Evolutionary conservation across 1,140 invertebrate species (phyloP).

Genomic region (Panulirus ornatus): DNA sequence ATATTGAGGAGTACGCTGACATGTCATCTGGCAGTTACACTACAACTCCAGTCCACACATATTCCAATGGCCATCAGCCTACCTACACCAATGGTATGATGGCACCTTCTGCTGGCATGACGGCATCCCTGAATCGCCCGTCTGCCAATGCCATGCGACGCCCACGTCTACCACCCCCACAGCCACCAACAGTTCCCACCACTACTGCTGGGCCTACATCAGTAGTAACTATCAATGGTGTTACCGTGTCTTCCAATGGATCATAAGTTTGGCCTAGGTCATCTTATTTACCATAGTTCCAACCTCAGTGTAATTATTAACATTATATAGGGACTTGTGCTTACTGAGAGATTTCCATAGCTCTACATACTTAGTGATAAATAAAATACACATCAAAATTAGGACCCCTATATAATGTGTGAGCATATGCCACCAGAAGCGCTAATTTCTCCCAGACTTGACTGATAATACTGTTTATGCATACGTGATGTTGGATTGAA

Average conservation of each 20-base stretch:
- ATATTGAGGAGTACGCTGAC: slow-evolving; percentile 62
- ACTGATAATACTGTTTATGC: too few relatives aligned
- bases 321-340: too few relatives aligned
- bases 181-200: slow-evolving; percentile 44
- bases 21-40: slow-evolving; percentile 35
- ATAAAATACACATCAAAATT: too few relatives aligned
- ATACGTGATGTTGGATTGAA: too few relatives aligned
- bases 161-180: slow-evolving; percentile 43
- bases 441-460: too few relatives aligned
- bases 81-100: slow-evolving; percentile 45
- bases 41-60: slow-evolving; percentile 30
- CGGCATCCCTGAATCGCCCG: not conserved
- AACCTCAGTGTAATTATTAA: too few relatives aligned
- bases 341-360: not conserved
- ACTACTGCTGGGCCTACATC: not conserved
- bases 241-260: slow-evolving; percentile 19
- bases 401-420: too few relatives aligned
- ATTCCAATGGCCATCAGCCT: slow-evolving; percentile 43
- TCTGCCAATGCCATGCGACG: slow-evolving; percentile 26
- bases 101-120: not conserved
- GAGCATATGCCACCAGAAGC: too few relatives aligned
- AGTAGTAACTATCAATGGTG: slow-evolving; percentile 49
- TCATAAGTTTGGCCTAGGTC: not conserved
- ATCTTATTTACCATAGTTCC: not conserved
- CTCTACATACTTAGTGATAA: too few relatives aligned